Base-by-base conservation (phyloP, 2,888 invertebrate species). In the Tuberolachnus salignus region DNA sequence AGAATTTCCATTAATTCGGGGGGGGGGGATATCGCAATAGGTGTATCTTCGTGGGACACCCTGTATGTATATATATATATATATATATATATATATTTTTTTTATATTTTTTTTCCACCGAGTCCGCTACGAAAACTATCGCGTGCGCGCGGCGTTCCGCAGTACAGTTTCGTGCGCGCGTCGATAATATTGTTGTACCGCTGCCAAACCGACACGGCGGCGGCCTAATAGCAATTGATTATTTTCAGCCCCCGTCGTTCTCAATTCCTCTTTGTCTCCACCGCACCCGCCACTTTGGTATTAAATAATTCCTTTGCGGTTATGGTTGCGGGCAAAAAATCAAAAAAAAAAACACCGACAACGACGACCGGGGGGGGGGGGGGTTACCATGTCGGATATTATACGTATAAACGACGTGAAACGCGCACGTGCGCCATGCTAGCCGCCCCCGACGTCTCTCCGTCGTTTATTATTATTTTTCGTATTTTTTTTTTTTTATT, bases 121-220 rank as follows among this genome's bases (percentile, higher is more conserved):
- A 19, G 13, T 49, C 26, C 23, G 59, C 59, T 19, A 72, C 59
- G 49, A 19, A 61, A 19, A 44, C 57, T 11, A 9, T 13, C n/a
- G 53, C 53, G 21, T 8, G 34, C 13, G 23, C 16, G 11, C n/a
- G 26, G 19, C 19, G 8, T 44, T 23, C 34, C 14, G 46, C 6
- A 34, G 34, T 34, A 34, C 6, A 34, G 6, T 34, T 34, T 34
- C 3, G 34, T 4, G 34, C 26, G 0, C 23, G 23, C 23, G 34
- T 59, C 71, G 59, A 72, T 61, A 72, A 59, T 72, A 72, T 72
- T 72, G 71, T 72, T 72, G 71, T 61, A 72, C 59, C 71, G 21
- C 49, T 72, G 71, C 71, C 71, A 72, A 72, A 72, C 26, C 14
- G 13, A 26, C 59, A 19, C 10, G 46, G 46, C 59, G 49, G 14